These are phyloP conservation scores for Premnoplex brunnescens DNA, from an alignment of 2,797 vertebrate genomes.

Conservation along the genomic window DNA sequence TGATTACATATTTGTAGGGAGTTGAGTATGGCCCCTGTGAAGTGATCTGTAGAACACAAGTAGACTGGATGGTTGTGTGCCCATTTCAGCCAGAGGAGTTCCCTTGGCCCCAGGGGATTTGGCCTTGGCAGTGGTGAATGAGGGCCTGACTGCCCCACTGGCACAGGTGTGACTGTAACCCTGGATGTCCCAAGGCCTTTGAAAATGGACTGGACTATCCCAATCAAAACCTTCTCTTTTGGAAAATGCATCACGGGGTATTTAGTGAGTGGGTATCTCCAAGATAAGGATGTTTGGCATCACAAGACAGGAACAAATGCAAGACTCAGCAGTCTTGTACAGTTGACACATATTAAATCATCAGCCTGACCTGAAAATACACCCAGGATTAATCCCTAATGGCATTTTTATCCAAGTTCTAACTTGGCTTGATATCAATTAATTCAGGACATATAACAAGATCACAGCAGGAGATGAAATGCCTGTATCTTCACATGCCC, in stretches of 20 bases:
- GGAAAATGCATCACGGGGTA: neutral
- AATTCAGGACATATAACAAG: slow-evolving; percentile 27
- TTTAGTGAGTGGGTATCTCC: neutral
- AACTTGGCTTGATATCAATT: slow-evolving; percentile 18
- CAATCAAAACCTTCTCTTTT: neutral
- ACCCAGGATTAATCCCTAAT: slow-evolving; percentile 6
- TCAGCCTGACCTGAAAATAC: neutral
- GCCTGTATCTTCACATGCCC: neutral
- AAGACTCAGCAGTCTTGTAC: neutral
- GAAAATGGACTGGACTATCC: neutral
- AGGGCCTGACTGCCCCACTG: fast-evolving
- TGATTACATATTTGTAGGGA: neutral
- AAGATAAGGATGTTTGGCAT: neutral
- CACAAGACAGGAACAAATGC: neutral
- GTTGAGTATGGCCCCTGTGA: neutral
- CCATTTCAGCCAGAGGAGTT: neutral
- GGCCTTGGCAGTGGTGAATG: neutral
- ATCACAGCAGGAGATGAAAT: slow-evolving; percentile 52
- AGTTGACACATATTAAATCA: slow-evolving; percentile 8
- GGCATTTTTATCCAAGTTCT: slow-evolving; percentile 9
- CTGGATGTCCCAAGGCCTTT: neutral
- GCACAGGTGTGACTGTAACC: neutral
- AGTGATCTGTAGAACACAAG: fast-evolving
- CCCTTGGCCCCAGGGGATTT: neutral
- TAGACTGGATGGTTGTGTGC: neutral